phyloP scores from a whole-genome alignment of 1,140 invertebrate species.

The Macrobrachium nipponense region DNA sequence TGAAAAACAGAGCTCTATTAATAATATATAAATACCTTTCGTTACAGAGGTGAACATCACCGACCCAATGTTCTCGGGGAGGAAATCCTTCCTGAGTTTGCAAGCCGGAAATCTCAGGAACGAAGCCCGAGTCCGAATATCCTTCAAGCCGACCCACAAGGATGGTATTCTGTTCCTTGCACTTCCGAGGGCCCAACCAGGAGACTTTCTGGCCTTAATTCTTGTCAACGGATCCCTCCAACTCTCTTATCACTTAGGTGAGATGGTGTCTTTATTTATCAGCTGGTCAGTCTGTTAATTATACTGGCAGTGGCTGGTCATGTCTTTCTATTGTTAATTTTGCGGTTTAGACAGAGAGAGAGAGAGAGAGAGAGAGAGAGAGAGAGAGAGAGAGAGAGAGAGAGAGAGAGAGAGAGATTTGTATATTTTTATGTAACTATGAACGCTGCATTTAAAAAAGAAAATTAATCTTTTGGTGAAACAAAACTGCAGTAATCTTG shows the following conservation, averaged over 20 bases:
- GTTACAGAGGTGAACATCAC: conserved; percentile 52
- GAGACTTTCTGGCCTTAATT: conserved; percentile 56
- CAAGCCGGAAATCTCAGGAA: conserved; percentile 29
- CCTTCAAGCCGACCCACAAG: conserved; percentile 47
- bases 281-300: neutral
- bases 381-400: no score
- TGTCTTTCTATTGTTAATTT: neutral
- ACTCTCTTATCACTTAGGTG: conserved; percentile 57
- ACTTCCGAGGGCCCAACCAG: conserved; percentile 18
- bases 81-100: conserved; percentile 48
- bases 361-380: no score
- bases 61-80: conserved; percentile 52
- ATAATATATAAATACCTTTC: neutral
- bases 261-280: neutral
- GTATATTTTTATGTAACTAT: no score
- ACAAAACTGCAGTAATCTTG: no score
- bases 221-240: conserved; percentile 52
- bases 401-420: no score
- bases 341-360: neutral
- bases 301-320: neutral
- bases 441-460: neutral
- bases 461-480: no score
- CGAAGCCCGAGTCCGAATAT: conserved; percentile 34
- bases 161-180: conserved; percentile 52
- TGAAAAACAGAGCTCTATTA: neutral